These are phyloP conservation scores for Odontothrips loti DNA, from an alignment of 2,888 invertebrate species.

Conservation along the genomic window DNA sequence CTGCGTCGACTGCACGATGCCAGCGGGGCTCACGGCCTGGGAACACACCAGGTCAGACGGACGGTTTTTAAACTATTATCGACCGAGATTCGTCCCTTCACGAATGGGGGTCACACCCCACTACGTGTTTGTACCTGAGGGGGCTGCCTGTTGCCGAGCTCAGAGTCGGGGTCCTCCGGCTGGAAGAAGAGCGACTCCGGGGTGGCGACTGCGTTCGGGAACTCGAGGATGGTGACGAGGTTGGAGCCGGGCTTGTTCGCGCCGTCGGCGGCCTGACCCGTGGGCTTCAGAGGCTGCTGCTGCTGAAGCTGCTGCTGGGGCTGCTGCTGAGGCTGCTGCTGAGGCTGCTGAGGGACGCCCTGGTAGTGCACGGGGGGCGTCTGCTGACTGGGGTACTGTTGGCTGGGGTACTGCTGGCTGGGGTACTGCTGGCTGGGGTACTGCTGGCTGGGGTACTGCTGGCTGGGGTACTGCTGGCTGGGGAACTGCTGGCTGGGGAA, in stretches of 20 bases:
- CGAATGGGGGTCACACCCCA: too few species aligned
- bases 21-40: slow-evolving; percentile 47
- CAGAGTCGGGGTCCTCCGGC: slow-evolving; percentile 38
- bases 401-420: neutral
- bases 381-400: neutral
- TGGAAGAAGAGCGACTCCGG: slow-evolving; percentile 40
- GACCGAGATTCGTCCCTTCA: too few species aligned
- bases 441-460: slow-evolving; percentile 1
- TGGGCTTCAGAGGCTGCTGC: neutral
- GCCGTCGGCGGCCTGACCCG: slow-evolving; percentile 19
- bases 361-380: neutral
- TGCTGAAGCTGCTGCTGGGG: neutral
- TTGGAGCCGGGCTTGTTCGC: slow-evolving; percentile 33
- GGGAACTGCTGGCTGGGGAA: neutral
- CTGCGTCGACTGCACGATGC: slow-evolving; percentile 50
- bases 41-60: too few species aligned
- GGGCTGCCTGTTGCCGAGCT: slow-evolving; percentile 41
- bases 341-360: neutral
- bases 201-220: slow-evolving; percentile 40
- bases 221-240: slow-evolving; percentile 42
- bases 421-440: neutral
- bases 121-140: slow-evolving; percentile 35
- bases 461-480: neutral
- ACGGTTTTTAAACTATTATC: too few species aligned
- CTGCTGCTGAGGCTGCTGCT: neutral